phyloP scores from a whole-genome alignment of 2,797 vertebrate species.

The Xenentodon cancila region DNA sequence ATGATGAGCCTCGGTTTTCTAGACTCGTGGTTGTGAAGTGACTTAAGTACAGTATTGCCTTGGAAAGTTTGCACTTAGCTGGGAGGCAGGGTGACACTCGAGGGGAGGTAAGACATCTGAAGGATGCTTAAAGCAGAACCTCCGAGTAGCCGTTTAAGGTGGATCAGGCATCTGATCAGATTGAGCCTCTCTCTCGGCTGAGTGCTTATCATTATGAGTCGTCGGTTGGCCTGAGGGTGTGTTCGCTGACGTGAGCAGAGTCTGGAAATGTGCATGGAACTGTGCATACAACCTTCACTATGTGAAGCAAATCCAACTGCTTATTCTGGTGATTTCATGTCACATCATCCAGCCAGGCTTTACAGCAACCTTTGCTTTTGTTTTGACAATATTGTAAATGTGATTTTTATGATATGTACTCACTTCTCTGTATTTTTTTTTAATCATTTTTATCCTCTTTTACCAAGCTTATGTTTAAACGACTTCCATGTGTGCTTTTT shows the following conservation, averaged over 20 bases:
- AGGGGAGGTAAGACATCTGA: background rate
- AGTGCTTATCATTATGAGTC: background rate
- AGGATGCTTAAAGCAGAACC: background rate
- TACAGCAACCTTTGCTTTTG: no score
- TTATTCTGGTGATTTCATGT: background rate
- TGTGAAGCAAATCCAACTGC: background rate
- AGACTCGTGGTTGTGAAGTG: no score
- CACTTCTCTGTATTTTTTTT: no score
- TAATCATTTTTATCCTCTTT: no score
- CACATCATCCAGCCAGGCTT: background rate
- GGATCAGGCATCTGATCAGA: constrained; percentile 1
- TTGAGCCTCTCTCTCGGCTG: background rate
- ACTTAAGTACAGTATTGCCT: background rate
- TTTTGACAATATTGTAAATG: no score
- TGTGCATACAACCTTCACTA: background rate
- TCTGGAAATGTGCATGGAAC: background rate
- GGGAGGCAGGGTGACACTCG: background rate
- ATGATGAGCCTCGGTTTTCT: no score
- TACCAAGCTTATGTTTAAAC: no score
- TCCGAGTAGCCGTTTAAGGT: background rate
- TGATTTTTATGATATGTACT: no score
- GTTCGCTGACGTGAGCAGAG: background rate
- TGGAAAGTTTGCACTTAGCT: background rate
- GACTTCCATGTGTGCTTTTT: no score
- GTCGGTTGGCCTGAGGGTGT: constrained; percentile 1